Conservation (phyloP, 2,797 vertebrate species). For the Coendou prehensilis region DNA sequence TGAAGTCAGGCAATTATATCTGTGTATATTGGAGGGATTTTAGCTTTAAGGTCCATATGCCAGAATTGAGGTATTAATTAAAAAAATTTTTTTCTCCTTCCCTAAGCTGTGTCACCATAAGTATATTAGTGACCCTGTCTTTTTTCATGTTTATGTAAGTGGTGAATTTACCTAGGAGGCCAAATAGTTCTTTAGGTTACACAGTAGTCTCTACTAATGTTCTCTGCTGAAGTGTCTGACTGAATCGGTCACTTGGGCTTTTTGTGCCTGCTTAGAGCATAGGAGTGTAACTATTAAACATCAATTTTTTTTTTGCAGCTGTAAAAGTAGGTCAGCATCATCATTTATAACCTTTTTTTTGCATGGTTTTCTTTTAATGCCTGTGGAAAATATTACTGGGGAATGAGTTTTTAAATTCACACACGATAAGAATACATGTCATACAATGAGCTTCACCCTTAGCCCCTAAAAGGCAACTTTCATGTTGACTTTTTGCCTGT, state of each 20-base stretch:
- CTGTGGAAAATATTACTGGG: constrained; percentile 1
- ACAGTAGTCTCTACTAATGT: not conserved
- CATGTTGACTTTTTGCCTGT: constrained; percentile 16
- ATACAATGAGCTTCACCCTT: too few relatives aligned
- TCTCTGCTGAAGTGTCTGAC: constrained; percentile 49
- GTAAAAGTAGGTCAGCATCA: not conserved
- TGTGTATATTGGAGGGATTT: not conserved
- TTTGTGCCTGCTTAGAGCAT: constrained; percentile 11
- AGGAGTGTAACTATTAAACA: not conserved
- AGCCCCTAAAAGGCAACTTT: not conserved
- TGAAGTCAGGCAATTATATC: not conserved
- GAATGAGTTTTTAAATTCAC: not conserved
- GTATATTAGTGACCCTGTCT: not conserved
- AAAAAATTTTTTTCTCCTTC: not conserved
- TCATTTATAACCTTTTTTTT: not conserved
- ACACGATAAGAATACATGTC: not conserved
- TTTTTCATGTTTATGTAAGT: constrained; percentile 30
- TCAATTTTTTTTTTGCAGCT: constrained; percentile 29
- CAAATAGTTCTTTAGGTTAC: not conserved
- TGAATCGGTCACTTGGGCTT: constrained; percentile 29
- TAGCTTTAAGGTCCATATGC: constrained; percentile 51
- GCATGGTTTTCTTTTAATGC: not conserved
- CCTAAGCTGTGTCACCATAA: not conserved
- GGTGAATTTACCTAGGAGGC: not conserved
- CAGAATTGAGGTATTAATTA: constrained; percentile 4